phyloP scores from a whole-genome alignment of 2,888 invertebrate genomes.

The Altica lythri region DNA sequence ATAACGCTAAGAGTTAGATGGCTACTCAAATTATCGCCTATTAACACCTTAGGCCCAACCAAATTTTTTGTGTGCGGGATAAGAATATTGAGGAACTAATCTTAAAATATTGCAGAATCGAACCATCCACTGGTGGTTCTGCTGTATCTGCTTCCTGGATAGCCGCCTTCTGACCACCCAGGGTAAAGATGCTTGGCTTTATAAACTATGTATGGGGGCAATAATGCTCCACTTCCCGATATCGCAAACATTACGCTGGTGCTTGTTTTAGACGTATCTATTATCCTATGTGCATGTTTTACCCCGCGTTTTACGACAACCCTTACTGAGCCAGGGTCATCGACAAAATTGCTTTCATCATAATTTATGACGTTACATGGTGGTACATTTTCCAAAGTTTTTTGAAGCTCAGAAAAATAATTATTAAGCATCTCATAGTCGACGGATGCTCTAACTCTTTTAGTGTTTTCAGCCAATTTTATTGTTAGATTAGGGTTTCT shows the following conservation, averaged over 20 bases:
- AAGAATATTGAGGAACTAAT: conserved; percentile 37
- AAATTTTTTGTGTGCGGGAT: conserved; percentile 40
- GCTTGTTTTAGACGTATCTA: conserved; percentile 30
- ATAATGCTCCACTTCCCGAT: conserved; percentile 19
- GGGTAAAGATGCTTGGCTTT: conserved; percentile 45
- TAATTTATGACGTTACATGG: conserved; percentile 26
- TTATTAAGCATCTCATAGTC: conserved; percentile 11
- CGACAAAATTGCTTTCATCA: conserved; percentile 29
- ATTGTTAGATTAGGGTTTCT: conserved; percentile 1
- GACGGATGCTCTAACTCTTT: conserved; percentile 13
- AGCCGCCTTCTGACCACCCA: conserved; percentile 43
- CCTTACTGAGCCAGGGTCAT: conserved; percentile 26
- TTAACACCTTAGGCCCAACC: conserved; percentile 44
- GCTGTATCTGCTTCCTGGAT: conserved; percentile 40
- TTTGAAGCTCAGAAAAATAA: conserved; percentile 15
- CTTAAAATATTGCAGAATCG: conserved; percentile 36
- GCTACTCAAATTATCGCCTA: conserved; percentile 47
- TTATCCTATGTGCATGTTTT: conserved; percentile 36
- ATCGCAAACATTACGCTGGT: conserved; percentile 24
- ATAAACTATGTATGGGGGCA: conserved; percentile 41
- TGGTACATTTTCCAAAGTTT: conserved; percentile 17
- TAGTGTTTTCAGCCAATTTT: conserved; percentile 13
- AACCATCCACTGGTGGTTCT: conserved; percentile 42
- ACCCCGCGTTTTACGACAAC: conserved; percentile 33
- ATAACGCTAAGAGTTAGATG: conserved; percentile 43